Evolutionary conservation across 2,797 vertebrate species (phyloP).

Genomic region (Hydrolagus colliei): DNA sequence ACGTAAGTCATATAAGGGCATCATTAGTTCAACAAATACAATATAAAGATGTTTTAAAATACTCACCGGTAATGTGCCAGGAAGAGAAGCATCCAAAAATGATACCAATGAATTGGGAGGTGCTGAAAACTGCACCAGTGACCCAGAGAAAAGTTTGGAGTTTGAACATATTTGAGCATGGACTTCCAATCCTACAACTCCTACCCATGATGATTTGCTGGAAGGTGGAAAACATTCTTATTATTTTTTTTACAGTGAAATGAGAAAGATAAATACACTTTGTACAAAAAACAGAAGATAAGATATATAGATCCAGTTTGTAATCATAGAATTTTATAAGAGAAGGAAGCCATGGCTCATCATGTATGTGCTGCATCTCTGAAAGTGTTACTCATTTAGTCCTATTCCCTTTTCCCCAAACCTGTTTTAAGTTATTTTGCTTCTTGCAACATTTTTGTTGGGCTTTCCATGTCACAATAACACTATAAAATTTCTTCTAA

Average conservation of each 20-base stretch:
- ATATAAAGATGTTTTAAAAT: slow-evolving; percentile 37
- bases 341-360: too few relatives aligned
- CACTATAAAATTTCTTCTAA: too few relatives aligned
- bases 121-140: slow-evolving; percentile 73
- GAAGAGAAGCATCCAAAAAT: slow-evolving; percentile 90
- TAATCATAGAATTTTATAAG: too few relatives aligned
- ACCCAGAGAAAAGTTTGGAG: slow-evolving; percentile 89
- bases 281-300: background rate
- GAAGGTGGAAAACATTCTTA: slow-evolving; percentile 35
- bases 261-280: background rate
- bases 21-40: background rate
- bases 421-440: too few relatives aligned
- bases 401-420: too few relatives aligned
- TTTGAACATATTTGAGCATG: slow-evolving; percentile 88
- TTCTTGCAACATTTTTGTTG: too few relatives aligned
- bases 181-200: slow-evolving; percentile 89
- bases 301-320: too few relatives aligned
- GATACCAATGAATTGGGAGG: slow-evolving; percentile 91
- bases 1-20: background rate
- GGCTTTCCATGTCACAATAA: too few relatives aligned
- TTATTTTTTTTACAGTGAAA: background rate
- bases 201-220: slow-evolving; percentile 64
- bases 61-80: slow-evolving; percentile 91
- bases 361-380: too few relatives aligned
- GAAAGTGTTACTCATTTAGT: too few relatives aligned